phyloP scores from a whole-genome alignment of 37 sponge, comb jelly and placozoan genomes.

The Aphrocallistes beatrix region DNA sequence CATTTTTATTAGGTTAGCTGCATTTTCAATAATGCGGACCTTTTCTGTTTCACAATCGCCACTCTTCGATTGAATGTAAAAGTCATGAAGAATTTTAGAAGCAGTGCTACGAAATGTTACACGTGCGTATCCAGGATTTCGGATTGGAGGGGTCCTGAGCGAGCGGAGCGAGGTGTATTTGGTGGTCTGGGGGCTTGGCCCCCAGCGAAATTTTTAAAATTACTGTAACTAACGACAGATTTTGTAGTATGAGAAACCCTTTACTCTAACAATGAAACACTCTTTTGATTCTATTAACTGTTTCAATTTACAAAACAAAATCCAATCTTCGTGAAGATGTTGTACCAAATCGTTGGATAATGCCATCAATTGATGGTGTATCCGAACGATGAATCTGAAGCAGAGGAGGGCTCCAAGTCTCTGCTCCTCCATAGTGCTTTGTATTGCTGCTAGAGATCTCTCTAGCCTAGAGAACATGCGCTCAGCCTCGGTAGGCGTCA shows the following conservation, averaged over 20 bases:
- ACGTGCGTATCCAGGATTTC: neutral
- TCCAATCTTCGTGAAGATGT: neutral
- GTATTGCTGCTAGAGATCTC: conserved; percentile 24
- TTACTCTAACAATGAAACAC: neutral
- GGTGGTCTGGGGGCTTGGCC: neutral
- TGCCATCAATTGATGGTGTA: conserved; percentile 16
- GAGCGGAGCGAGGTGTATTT: neutral
- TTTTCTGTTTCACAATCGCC: conserved; percentile 21
- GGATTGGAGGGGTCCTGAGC: conserved; percentile 2
- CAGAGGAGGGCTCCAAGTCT: conserved; percentile 3
- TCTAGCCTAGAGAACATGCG: conserved; percentile 24
- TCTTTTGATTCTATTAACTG: neutral
- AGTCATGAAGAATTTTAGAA: conserved; percentile 27
- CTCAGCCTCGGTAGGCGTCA: conserved; percentile 25
- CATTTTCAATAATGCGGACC: conserved; percentile 18
- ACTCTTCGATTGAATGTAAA: neutral
- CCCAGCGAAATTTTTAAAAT: neutral
- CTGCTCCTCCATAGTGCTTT: conserved; percentile 23
- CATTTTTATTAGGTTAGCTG: conserved; percentile 3
- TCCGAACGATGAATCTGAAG: conserved; percentile 17
- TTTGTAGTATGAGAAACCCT: neutral
- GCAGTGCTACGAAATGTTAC: too few relatives aligned
- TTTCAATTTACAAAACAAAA: conserved; percentile 12
- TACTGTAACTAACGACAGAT: neutral
- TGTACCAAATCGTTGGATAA: conserved; percentile 13